Conservation (phyloP, 2,888 invertebrate species). For the Tetragnatha montana region DNA sequence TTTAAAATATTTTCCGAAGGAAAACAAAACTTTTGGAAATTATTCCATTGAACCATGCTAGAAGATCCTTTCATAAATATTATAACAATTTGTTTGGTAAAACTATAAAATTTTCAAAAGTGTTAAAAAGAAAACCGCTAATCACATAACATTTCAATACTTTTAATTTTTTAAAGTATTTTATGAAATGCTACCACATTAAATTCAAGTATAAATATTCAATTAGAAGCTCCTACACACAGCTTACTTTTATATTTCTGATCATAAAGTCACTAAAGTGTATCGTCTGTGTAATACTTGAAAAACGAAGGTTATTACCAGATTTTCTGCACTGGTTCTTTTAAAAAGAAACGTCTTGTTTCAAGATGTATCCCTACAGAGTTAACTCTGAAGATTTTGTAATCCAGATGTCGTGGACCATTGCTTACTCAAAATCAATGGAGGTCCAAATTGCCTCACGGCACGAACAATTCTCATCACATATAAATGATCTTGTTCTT, state of each 20-base stretch:
- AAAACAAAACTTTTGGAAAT: too few relatives aligned
- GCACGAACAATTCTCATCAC: conserved; percentile 30
- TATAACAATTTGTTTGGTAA: background rate
- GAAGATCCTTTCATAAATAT: too few relatives aligned
- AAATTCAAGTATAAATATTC: background rate
- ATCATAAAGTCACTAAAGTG: background rate
- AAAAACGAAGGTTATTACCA: background rate
- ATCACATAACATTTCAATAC: background rate
- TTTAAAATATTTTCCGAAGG: too few relatives aligned
- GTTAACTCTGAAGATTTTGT: conserved; percentile 17
- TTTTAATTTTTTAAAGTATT: background rate
- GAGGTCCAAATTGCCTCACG: conserved; percentile 8
- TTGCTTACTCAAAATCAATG: conserved; percentile 30
- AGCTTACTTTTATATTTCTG: background rate
- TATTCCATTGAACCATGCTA: too few relatives aligned
- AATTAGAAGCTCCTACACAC: too few relatives aligned
- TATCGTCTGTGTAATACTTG: background rate
- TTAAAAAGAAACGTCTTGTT: background rate
- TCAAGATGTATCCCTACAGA: background rate
- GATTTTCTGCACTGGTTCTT: background rate
- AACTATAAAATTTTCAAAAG: background rate
- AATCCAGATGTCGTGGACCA: conserved; percentile 34
- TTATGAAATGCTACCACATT: background rate
- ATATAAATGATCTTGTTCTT: conserved; percentile 12
- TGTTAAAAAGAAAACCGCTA: background rate